Evolutionary conservation across 2,113 vertebrate genomes (phyloP).

Genomic region (Struthidea cinerea): DNA sequence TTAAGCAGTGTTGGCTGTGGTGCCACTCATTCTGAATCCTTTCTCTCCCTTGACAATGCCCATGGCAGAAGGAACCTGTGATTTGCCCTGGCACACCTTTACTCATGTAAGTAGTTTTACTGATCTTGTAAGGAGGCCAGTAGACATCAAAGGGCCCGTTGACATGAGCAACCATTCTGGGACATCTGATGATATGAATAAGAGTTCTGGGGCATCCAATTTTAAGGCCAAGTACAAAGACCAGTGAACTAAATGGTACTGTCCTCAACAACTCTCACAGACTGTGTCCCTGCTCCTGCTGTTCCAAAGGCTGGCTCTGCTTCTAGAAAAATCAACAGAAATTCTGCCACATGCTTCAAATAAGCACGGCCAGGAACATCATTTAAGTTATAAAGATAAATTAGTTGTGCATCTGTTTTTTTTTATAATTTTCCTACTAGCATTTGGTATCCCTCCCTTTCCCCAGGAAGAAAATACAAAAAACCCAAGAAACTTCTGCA

Average conservation of each 20-base stretch:
- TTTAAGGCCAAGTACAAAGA: neutral
- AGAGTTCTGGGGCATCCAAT: neutral
- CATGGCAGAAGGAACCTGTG: neutral
- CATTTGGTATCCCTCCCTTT: conserved; percentile 1
- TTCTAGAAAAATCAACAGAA: neutral
- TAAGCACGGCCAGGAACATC: neutral
- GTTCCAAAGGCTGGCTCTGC: neutral
- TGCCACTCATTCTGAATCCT: neutral
- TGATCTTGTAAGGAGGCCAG: neutral
- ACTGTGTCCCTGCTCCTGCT: neutral
- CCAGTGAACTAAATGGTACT: neutral
- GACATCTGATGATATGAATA: neutral
- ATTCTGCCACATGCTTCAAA: neutral
- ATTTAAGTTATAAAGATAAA: conserved; percentile 17
- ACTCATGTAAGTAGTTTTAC: neutral
- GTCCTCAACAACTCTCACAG: neutral
- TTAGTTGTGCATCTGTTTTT: conserved; percentile 12
- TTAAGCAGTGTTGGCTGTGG: neutral
- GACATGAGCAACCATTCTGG: neutral
- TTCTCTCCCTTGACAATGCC: neutral
- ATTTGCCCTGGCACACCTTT: neutral
- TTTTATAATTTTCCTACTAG: neutral
- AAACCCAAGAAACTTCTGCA: neutral
- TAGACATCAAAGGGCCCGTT: neutral
- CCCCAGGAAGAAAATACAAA: neutral